Percentiles rank a stretch among this genome's conserved stretches.
phyloP scores from a whole-genome alignment of 2,797 vertebrate genomes.

The Leptoclinus maculatus region DNA sequence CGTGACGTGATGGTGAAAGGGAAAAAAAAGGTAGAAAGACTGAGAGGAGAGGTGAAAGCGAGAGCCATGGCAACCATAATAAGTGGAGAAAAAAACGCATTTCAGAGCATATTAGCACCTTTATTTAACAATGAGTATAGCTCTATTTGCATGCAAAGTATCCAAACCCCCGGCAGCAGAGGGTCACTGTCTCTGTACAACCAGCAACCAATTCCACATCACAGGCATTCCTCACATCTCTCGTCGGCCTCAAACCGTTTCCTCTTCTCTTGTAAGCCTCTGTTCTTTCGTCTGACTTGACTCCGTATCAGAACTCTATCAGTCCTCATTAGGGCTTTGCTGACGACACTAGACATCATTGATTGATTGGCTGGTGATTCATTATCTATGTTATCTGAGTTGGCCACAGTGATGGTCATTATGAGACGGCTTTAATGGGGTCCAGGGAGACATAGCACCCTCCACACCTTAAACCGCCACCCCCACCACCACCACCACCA shows the following conservation, averaged over 20 bases:
- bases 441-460: conserved; percentile 18
- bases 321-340: conserved; percentile 60
- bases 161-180: conserved; percentile 31
- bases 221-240: conserved; percentile 39
- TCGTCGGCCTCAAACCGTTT: conserved; percentile 20
- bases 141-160: conserved; percentile 66
- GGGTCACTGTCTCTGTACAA: conserved; percentile 38
- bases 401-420: conserved; percentile 42
- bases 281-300: conserved; percentile 23
- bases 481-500: not conserved
- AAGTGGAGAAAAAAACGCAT: conserved; percentile 58
- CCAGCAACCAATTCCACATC: conserved; percentile 27
- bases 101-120: conserved; percentile 60
- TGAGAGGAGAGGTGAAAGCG: conserved; percentile 18
- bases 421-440: conserved; percentile 18
- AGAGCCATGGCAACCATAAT: conserved; percentile 64
- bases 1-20: conserved; percentile 28
- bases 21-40: conserved; percentile 37
- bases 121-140: conserved; percentile 54
- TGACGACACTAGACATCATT: conserved; percentile 56
- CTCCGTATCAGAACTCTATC: conserved; percentile 53
- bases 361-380: conserved; percentile 74
- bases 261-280: conserved; percentile 27
- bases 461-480: not conserved
- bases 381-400: conserved; percentile 56